A percentile compares a stretch with the other conserved stretches of the same genome.
These are phyloP conservation scores for Eurytemora carolleeae DNA, from an alignment of 1,140 invertebrate genomes.

Conservation along the genomic window DNA sequence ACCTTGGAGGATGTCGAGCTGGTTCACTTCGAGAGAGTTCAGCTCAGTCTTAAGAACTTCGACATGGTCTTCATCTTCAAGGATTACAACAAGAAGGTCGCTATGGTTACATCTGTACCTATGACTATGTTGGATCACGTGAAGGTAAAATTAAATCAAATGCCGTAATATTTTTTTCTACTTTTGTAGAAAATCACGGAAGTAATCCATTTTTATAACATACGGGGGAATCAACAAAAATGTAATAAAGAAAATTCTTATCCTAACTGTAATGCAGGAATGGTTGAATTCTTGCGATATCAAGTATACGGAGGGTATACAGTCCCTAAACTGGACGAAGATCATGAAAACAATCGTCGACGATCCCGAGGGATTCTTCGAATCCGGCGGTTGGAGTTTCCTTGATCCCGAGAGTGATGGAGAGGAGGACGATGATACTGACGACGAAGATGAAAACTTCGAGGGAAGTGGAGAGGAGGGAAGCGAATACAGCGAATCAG, in stretches of 20 bases:
- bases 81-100: slow-evolving; percentile 79
- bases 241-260: too few relatives aligned
- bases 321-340: slow-evolving; percentile 96
- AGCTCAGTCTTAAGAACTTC: slow-evolving; percentile 96
- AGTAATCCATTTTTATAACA: too few relatives aligned
- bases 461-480: slow-evolving; percentile 3
- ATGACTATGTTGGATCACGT: slow-evolving; percentile 98
- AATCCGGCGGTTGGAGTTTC: slow-evolving; percentile 95
- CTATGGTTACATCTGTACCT: slow-evolving; percentile 92
- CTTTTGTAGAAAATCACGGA: slow-evolving; percentile 3
- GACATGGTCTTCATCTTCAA: slow-evolving; percentile 99
- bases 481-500: not conserved
- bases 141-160: slow-evolving; percentile 96
- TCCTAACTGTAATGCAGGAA: too few relatives aligned
- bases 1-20: slow-evolving; percentile 91
- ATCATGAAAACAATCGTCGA: slow-evolving; percentile 99
- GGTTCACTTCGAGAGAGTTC: slow-evolving; percentile 96
- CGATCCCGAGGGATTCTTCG: slow-evolving; percentile 96
- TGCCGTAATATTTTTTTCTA: slow-evolving; percentile 42
- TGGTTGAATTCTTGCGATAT: slow-evolving; percentile 63
- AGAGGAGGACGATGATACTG: slow-evolving; percentile 34
- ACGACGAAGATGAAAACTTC: slow-evolving; percentile 16
- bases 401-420: slow-evolving; percentile 77
- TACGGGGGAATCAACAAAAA: too few relatives aligned
- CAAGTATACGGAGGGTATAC: slow-evolving; percentile 90